A percentile compares a stretch with the other conserved stretches of the same genome.
Evolutionary conservation across 2,888 invertebrate genomes (phyloP).

Genomic region (Minunthozetes semirufus): DNA sequence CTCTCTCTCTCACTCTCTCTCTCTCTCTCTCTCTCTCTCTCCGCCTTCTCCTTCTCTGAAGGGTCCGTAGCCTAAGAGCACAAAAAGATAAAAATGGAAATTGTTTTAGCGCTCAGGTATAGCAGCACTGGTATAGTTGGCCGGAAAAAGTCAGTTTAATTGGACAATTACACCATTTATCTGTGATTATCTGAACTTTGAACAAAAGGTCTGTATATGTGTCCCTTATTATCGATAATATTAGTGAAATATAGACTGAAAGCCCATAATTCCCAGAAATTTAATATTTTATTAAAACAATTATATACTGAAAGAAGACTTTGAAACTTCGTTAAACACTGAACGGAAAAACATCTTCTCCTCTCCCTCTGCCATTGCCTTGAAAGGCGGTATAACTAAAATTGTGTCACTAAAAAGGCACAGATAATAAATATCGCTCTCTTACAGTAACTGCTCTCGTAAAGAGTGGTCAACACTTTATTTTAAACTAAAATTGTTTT

Average conservation of each 20-base stretch:
- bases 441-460: no score
- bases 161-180: neutral
- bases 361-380: neutral
- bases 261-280: neutral
- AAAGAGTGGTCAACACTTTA: neutral
- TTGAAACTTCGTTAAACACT: no score
- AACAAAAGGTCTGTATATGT: constrained; percentile 21
- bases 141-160: neutral
- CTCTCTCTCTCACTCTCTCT: neutral
- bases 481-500: neutral
- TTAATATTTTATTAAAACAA: no score
- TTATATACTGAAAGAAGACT: no score
- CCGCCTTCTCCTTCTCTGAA: neutral
- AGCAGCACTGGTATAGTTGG: neutral
- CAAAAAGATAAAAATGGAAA: constrained; percentile 15
- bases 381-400: neutral
- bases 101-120: neutral
- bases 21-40: neutral
- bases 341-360: no score
- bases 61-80: neutral
- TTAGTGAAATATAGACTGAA: no score
- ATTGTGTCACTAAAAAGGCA: constrained; percentile 21
- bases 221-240: no score
- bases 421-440: neutral
- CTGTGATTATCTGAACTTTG: neutral